These are phyloP conservation scores for Ibycter americanus DNA, from an alignment of 2,797 vertebrate species.

Conservation along the genomic window DNA sequence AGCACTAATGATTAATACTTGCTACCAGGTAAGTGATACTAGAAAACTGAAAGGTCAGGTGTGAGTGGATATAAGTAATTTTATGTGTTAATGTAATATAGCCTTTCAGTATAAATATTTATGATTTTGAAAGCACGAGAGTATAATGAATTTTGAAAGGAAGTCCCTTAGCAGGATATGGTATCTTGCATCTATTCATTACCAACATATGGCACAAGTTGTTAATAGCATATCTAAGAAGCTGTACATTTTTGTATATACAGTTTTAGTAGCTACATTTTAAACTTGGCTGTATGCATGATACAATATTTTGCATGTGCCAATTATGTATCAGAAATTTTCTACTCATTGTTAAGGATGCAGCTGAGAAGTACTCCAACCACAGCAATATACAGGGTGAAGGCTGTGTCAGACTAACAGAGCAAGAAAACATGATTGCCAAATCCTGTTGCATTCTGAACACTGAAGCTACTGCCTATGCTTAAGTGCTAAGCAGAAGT, in stretches of 20 bases:
- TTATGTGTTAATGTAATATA: background rate
- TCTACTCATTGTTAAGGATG: background rate
- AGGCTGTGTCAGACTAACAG: background rate
- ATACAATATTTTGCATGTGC: background rate
- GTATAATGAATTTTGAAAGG: background rate
- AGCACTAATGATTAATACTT: background rate
- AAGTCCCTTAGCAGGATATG: background rate
- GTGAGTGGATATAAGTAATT: background rate
- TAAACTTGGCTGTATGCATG: background rate
- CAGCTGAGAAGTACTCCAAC: background rate
- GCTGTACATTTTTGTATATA: background rate
- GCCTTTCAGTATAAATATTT: background rate
- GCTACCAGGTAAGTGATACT: background rate
- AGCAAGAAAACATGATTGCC: background rate
- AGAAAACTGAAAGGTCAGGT: background rate
- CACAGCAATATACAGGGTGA: background rate
- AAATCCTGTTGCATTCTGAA: background rate
- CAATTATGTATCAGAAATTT: background rate
- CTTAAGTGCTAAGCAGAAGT: background rate
- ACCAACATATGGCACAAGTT: background rate
- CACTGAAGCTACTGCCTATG: background rate
- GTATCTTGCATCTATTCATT: background rate
- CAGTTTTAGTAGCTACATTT: background rate
- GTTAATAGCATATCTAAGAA: background rate
- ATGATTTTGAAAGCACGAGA: background rate